Evolutionary conservation across 2,113 vertebrate species (phyloP).

Genomic region (Acinonyx jubatus): DNA sequence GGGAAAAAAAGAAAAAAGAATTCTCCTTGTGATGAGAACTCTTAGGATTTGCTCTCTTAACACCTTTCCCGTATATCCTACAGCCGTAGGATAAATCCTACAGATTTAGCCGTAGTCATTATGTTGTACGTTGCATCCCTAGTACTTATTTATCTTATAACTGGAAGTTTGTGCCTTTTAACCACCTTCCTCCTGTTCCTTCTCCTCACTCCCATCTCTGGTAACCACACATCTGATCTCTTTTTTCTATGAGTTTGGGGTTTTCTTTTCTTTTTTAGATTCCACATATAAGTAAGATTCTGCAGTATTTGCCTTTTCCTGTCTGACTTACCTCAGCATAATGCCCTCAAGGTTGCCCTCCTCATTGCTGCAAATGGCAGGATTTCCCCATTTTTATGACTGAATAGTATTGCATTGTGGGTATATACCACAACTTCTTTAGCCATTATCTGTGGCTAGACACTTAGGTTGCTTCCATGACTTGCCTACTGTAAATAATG

Average conservation of each 20-base stretch:
- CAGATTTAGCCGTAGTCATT: neutral
- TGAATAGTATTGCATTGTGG: neutral
- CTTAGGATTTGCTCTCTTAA: neutral
- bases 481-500: neutral
- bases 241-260: neutral
- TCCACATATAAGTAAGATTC: neutral
- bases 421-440: neutral
- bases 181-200: neutral
- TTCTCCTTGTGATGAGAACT: neutral
- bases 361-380: neutral
- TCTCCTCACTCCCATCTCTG: neutral
- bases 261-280: neutral
- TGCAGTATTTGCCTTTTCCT: neutral
- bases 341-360: neutral
- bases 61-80: neutral
- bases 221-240: neutral
- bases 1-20: neutral
- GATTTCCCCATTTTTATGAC: neutral
- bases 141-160: neutral
- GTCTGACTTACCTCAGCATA: neutral
- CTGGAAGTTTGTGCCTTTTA: neutral
- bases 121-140: neutral
- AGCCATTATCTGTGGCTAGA: neutral
- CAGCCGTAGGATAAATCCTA: neutral
- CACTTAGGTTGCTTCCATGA: neutral